Conservation (phyloP, 2,797 vertebrate species). For the Lepus townsendii region DNA sequence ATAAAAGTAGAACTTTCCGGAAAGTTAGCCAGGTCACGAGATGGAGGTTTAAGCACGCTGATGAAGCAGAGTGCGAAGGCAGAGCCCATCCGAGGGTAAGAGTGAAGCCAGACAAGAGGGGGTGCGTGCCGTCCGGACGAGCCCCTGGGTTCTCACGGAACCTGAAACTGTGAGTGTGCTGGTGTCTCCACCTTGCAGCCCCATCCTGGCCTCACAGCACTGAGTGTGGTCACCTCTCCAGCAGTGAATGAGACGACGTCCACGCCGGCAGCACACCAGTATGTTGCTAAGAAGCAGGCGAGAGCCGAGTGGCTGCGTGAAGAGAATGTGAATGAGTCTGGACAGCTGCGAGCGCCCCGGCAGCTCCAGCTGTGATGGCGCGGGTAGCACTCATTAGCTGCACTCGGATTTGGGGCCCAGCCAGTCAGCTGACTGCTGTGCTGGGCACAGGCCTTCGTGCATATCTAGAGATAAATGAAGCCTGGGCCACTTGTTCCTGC, state of each 20-base stretch:
- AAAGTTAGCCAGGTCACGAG: background rate
- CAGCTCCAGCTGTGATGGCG: constrained; percentile 77
- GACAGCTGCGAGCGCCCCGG: constrained; percentile 79
- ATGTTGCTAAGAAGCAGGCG: constrained; percentile 26
- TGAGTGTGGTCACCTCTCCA: constrained; percentile 16
- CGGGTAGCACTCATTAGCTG: constrained; percentile 46
- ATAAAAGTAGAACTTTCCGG: constrained; percentile 6
- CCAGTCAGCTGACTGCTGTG: constrained; percentile 65
- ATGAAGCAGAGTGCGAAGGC: background rate
- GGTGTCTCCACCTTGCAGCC: background rate
- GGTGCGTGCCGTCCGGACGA: too few relatives aligned
- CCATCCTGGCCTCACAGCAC: background rate
- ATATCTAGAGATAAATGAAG: constrained; percentile 55
- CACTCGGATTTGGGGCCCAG: background rate
- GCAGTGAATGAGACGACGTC: constrained; percentile 42
- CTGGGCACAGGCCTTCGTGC: constrained; percentile 54
- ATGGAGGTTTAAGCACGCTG: background rate
- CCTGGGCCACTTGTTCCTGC: constrained; percentile 30
- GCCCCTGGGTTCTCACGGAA: background rate
- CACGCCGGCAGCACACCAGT: constrained; percentile 48
- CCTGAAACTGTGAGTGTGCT: too few relatives aligned
- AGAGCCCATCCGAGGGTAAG: background rate
- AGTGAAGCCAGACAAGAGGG: background rate
- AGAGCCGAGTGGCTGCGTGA: background rate
- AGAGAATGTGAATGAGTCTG: constrained; percentile 78